phyloP scores from a whole-genome alignment of 2,113 vertebrate genomes.

The Corythornis vintsioides region DNA sequence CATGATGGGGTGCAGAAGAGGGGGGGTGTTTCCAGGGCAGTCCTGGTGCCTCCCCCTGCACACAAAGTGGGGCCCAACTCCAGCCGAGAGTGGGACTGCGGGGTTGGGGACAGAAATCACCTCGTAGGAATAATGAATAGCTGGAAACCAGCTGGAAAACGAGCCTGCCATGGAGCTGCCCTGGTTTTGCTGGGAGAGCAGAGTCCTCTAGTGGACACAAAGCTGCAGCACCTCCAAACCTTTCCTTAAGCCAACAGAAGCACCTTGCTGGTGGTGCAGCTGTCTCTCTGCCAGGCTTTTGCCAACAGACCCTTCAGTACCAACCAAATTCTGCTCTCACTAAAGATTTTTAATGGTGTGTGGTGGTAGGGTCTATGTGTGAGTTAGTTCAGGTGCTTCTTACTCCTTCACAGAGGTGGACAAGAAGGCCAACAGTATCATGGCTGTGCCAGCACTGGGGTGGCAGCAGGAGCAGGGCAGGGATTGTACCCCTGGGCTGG shows the following conservation, averaged over 20 bases:
- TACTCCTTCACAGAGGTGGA: neutral
- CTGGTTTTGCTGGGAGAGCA: neutral
- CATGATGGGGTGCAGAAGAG: neutral
- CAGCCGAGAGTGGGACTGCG: neutral
- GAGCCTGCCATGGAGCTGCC: accelerated
- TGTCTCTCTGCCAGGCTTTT: neutral
- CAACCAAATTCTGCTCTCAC: accelerated
- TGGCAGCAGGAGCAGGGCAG: neutral
- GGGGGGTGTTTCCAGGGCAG: neutral
- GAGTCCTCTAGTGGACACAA: constrained; percentile 50
- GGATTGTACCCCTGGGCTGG: neutral
- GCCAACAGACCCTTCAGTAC: neutral
- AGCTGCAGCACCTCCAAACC: neutral
- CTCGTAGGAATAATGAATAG: neutral
- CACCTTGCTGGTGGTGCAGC: neutral
- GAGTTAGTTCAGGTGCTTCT: neutral
- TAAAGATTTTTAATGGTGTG: neutral
- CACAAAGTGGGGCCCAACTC: neutral
- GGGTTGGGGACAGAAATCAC: neutral
- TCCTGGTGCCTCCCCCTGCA: neutral
- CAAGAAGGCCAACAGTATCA: neutral
- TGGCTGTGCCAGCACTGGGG: neutral
- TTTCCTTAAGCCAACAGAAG: neutral
- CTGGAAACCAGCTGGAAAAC: neutral
- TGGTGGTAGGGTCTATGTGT: neutral